A percentile compares a stretch with the other conserved stretches of the same genome.
phyloP scores from a whole-genome alignment of 2,113 vertebrate genomes.

The Calidris pygmaea region DNA sequence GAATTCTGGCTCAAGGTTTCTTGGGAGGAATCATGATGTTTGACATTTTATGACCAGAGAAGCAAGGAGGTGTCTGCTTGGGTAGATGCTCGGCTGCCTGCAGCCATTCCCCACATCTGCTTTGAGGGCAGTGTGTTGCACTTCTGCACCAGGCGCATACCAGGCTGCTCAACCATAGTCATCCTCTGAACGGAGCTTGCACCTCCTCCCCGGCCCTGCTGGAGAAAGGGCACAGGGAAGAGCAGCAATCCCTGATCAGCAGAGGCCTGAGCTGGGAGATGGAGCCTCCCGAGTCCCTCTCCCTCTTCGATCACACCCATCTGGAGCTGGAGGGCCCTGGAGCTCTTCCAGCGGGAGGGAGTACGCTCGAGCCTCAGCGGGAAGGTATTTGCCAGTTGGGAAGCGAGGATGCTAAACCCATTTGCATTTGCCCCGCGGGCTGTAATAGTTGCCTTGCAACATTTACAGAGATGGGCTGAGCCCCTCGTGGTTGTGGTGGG shows the following conservation, averaged over 20 bases:
- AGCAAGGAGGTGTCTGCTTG: background rate
- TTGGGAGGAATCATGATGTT: background rate
- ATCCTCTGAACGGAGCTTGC: background rate
- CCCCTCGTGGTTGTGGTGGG: background rate
- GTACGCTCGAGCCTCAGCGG: background rate
- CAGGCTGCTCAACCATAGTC: background rate
- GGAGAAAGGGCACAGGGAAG: background rate
- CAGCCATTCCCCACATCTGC: background rate
- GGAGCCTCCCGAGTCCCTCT: background rate
- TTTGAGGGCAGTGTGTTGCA: background rate
- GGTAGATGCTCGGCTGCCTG: background rate
- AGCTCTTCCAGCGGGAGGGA: constrained; percentile 6
- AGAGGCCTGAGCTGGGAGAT: background rate
- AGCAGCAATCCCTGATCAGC: background rate
- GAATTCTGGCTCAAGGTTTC: background rate
- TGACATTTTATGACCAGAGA: background rate
- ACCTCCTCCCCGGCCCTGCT: background rate
- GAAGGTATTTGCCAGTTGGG: constrained; percentile 53
- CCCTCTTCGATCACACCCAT: background rate
- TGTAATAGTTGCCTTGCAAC: constrained; percentile 61
- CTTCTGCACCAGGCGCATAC: background rate
- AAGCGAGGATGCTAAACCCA: constrained; percentile 5
- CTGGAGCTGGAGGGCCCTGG: constrained; percentile 30
- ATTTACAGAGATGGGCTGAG: constrained; percentile 42
- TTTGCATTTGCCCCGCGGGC: constrained; percentile 24